A percentile compares a stretch with the other conserved stretches of the same genome.
These are phyloP conservation scores for Hippasteria phrygiana DNA, from an alignment of 53 echinoderm and acorn worm genomes.

Conservation along the genomic window DNA sequence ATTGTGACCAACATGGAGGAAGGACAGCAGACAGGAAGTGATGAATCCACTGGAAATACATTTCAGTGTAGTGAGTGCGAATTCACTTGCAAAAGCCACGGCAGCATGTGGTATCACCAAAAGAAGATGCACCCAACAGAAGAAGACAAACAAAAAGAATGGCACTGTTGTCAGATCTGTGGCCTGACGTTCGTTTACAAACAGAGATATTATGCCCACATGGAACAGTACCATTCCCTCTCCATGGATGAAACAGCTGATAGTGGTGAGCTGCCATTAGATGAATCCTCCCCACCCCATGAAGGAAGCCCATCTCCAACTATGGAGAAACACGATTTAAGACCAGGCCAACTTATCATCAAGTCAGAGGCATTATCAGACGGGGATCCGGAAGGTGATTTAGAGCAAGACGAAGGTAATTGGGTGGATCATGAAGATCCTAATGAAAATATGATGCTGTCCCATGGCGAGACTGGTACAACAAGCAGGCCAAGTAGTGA, in stretches of 20 bases:
- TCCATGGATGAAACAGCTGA: conserved; percentile 43
- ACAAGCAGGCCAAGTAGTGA: conserved; percentile 14
- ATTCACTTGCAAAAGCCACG: conserved; percentile 64
- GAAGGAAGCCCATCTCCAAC: conserved; percentile 35
- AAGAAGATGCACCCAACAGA: conserved; percentile 79
- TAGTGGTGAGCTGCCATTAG: conserved; percentile 31
- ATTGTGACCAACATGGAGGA: conserved; percentile 30
- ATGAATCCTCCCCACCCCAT: conserved; percentile 20
- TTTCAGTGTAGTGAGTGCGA: conserved; percentile 59
- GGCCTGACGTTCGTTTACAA: conserved; percentile 77
- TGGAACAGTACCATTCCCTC: conserved; percentile 58
- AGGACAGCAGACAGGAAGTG: neutral
- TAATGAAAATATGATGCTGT: conserved; percentile 39
- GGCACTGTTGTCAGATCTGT: conserved; percentile 77
- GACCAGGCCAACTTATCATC: conserved; percentile 60
- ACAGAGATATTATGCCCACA: conserved; percentile 74
- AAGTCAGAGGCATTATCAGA: conserved; percentile 55
- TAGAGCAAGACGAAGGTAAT: conserved; percentile 35
- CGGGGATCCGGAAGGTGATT: conserved; percentile 28
- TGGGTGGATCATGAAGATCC: conserved; percentile 62
- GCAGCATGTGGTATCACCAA: conserved; percentile 77
- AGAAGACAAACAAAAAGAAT: conserved; percentile 72
- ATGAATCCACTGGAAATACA: conserved; percentile 27
- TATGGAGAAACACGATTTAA: conserved; percentile 40
- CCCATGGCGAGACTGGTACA: conserved; percentile 6